A percentile compares a stretch with the other conserved stretches of the same genome.
phyloP scores from a whole-genome alignment of 2,888 invertebrate genomes.

The Dynastes grantii region DNA sequence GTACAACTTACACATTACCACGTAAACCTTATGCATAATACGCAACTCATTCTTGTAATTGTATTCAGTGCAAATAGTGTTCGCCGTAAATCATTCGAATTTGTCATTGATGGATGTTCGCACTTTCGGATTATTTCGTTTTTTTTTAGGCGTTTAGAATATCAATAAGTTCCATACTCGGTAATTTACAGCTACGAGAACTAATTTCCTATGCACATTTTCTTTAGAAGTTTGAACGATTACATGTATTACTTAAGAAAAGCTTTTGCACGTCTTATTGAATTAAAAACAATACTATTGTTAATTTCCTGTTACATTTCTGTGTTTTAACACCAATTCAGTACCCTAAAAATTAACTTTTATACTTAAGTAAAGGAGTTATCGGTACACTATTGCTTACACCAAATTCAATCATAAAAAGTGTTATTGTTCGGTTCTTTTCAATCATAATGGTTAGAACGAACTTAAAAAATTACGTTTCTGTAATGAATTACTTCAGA shows the following conservation, averaged over 20 bases:
- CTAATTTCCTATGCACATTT: neutral
- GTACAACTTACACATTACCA: neutral
- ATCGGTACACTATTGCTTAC: too few species aligned
- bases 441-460: too few species aligned
- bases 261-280: neutral
- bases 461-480: too few species aligned
- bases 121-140: neutral
- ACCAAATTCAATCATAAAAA: too few species aligned
- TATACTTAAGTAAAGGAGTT: too few species aligned
- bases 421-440: too few species aligned
- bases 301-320: too few species aligned
- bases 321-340: too few species aligned
- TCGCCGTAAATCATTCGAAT: constrained; percentile 23
- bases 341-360: too few species aligned
- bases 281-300: neutral
- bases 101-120: constrained; percentile 34
- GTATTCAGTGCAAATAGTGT: constrained; percentile 25
- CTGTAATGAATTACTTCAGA: too few species aligned
- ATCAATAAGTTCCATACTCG: neutral
- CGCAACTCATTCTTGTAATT: constrained; percentile 4
- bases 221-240: too few species aligned
- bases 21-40: neutral
- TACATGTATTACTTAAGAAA: neutral
- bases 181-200: neutral
- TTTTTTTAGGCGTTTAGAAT: neutral